Evolutionary conservation across 1,140 invertebrate genomes (phyloP), one percentile per base, ranked within the genome.

Genomic region (Gonioctena quinquepunctata): DNA sequence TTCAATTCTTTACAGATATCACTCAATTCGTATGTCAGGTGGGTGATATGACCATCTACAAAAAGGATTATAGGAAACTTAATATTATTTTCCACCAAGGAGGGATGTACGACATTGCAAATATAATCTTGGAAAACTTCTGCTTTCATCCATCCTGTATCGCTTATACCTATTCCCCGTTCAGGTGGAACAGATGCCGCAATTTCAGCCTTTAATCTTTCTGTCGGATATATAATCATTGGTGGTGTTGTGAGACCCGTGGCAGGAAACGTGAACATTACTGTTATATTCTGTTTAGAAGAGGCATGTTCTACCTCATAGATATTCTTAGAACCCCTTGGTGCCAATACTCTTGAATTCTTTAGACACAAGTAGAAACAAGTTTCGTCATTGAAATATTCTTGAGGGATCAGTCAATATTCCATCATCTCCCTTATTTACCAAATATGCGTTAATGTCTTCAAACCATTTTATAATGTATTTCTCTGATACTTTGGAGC

Each of bases 121-220:
- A 83, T 75, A 66, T 81, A 84, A 67, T 84, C 82, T 65, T 78
- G 83, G 70, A 84, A 84, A 2, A 75, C 23, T 72, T 79, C 76
- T 23, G 67, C 64, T 56, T 67, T 85, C 82, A 83, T 84, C 82
- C 81, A 84, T 2, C 83, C 80, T 63, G 60, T 82, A 11, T 78
- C 75, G 59, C 76, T 78, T 11, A 48, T 65, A 6, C 80, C 80
- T 27, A 82, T 66, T 16, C 77, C 80, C 81, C 81, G 84, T 21
- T 57, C 50, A 66, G 69, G 42, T 5, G 80, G 81, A 23, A 83
- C 70, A 48, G 66, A 74, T 13, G 70, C 59, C 2, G 28, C 28
- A 33, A 33, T 33, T 33, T 33, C 28, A 33, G 28, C 28, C 28
- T 33, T 74, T 21, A 77, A 18, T 54, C 73, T 70, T 68, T 75